A percentile compares a stretch with the other conserved stretches of the same genome.
Conservation (phyloP, 2,113 vertebrate species). For the Tragelaphus strepsiceros region DNA sequence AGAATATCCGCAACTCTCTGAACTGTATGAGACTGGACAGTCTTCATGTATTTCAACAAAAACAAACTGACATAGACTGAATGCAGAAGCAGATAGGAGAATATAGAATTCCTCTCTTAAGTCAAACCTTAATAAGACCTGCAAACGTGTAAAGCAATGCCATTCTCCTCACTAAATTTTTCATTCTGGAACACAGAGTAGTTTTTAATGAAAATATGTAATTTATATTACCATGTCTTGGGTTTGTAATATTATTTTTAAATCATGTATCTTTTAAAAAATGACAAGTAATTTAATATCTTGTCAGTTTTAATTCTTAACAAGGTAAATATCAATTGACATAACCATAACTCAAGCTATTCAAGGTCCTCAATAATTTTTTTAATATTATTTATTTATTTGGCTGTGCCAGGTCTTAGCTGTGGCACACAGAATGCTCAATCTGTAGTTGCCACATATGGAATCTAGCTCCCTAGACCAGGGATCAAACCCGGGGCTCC, state of each 20-base stretch:
- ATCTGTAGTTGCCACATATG: not conserved
- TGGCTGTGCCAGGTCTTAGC: not conserved
- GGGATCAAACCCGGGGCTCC: not conserved
- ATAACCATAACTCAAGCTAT: not conserved
- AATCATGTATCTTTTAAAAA: not conserved
- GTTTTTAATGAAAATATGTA: not conserved
- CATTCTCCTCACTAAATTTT: not conserved
- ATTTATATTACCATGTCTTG: not conserved
- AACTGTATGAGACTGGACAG: not conserved
- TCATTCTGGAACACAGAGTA: not conserved
- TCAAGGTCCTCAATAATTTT: not conserved
- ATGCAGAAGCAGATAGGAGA: not conserved
- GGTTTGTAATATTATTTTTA: not conserved
- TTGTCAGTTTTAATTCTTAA: not conserved
- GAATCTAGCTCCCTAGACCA: not conserved
- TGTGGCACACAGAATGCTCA: not conserved
- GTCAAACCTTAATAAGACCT: not conserved
- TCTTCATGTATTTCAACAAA: not conserved
- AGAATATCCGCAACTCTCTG: not conserved
- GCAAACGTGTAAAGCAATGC: not conserved
- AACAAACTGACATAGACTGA: not conserved
- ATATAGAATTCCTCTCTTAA: not conserved
- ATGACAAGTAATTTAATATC: not conserved
- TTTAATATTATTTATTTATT: not conserved
- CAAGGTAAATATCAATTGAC: not conserved